Evolutionary conservation across 2,888 invertebrate genomes (phyloP).

Genomic region (Eupithecia centaureata): DNA sequence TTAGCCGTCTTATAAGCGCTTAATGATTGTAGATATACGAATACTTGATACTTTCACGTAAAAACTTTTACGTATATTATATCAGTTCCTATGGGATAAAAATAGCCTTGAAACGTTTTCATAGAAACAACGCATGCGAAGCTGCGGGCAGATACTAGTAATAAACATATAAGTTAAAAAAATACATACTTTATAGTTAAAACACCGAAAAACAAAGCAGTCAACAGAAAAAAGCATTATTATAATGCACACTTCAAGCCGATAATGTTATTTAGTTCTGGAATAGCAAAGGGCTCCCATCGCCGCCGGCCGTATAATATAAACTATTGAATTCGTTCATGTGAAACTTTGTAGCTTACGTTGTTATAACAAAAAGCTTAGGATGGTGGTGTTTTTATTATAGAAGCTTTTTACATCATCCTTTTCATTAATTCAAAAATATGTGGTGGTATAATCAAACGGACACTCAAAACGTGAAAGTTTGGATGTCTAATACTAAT

Average conservation of each 20-base stretch:
- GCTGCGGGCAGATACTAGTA: too few relatives aligned
- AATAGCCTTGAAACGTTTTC: too few relatives aligned
- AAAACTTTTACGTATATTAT: too few relatives aligned
- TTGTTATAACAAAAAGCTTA: slow-evolving; percentile 24
- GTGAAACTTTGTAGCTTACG: slow-evolving; percentile 51
- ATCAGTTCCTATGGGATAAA: too few relatives aligned
- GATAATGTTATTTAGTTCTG: slow-evolving; percentile 58
- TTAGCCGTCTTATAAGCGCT: too few relatives aligned
- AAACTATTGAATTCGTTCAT: slow-evolving; percentile 61
- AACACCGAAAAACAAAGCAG: neutral
- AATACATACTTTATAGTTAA: neutral
- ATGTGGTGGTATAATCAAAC: neutral
- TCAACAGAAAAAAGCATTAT: slow-evolving; percentile 2
- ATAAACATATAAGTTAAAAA: too few relatives aligned
- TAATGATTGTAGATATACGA: too few relatives aligned
- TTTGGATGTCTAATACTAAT: neutral
- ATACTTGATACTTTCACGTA: too few relatives aligned
- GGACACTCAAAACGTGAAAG: neutral
- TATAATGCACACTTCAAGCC: slow-evolving; percentile 43
- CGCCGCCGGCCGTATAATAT: slow-evolving; percentile 49
- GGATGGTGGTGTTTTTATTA: neutral
- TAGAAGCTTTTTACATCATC: neutral
- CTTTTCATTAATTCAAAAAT: neutral
- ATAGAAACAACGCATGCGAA: too few relatives aligned
- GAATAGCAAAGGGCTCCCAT: slow-evolving; percentile 55